Base-by-base conservation (phyloP, 2,888 invertebrate species). In the Eurytoma adleriae region DNA sequence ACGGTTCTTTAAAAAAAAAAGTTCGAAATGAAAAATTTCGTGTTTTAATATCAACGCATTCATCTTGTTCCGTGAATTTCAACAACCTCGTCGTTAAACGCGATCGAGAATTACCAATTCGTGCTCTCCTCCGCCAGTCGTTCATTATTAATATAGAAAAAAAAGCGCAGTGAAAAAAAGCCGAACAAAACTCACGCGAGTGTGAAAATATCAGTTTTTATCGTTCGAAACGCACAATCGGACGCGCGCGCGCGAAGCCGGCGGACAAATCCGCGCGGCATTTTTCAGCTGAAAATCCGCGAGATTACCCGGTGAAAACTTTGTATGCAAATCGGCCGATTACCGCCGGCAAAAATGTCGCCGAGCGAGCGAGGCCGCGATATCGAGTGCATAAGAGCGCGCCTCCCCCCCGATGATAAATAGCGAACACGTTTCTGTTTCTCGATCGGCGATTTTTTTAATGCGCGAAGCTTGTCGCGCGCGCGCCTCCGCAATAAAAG, bases 401-500 rank as follows among this genome's bases (percentile, higher is more conserved):
- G 40, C 10, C 1, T 1, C 40, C 40, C 40, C 40, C 40, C 66
- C 24, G 59, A 73, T 73, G 78, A 78, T 68, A 78, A 78, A 78
- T 73, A 73, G 68, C 56, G 73, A 78, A 69, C 62, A 73, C 61
- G 67, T 69, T 78, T 73, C 56, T 68, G 61, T 62, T 73, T 54
- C 68, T 24, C 78, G 72, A 71, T 71, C 40, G 67, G 59, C 57
- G 78, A 71, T 57, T 71, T 71, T 78, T 78, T 71, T 71, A 71
- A 71, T 71, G 78, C 78, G 66, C 57, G 27, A 71, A 71, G 27
- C 78, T 78, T 78, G 70, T 78, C 66, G 70, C 54, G 0, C 16
- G 14, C 62, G 14, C 16, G 30, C n/a, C n/a, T n/a, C n/a, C 62
- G 52, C 52, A 52, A 14, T 4, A 3, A 24, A 57, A 18, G 18